Base-by-base conservation (phyloP, 2,888 invertebrate species). In the Hypena proboscidalis region DNA sequence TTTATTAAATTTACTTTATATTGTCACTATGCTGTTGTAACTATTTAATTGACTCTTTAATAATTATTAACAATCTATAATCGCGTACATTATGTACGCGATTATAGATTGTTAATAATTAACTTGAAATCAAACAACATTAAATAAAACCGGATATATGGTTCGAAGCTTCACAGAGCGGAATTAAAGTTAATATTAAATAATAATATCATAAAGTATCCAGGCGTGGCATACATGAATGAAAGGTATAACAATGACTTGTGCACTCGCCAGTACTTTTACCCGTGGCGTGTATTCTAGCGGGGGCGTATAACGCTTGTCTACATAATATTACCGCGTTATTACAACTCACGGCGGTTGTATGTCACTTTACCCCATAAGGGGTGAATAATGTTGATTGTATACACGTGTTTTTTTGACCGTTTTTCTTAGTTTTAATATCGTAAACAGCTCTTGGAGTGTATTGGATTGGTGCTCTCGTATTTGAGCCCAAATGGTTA, bases 301-400 rank as follows among this genome's bases (percentile, higher is more conserved):
- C 74, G 70, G 70, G 77, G 77, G 76, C 68, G 74, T 67, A 64
- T 70, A 78, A 78, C 70, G 74, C 80, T 80, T 81, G 77, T 83
- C 77, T 78, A 81, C 81, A 75, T 75, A 71, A 75, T 69, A 78
- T 77, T 80, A 81, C 76, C 63, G 58, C 67, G 72, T 77, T 80
- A 77, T 80, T 77, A 80, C 74, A 71, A 62, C 66, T 70, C 62
- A 67, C 53, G 58, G 44, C 46, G 59, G 46, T 50, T 51, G 46
- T 47, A 53, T 54, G 68, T 54, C 58, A 60, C 35, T 54, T 57
- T 53, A 44, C 43, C 48, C 57, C 50, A 52, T 48, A n/a, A 44
- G 31, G 53, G 50, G 48, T 66, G 58, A 51, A 37, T 42, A 39
- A 51, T 19, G 26, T 27, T 59, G 49, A 63, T 63, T 49, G 51